Percentiles rank a stretch among this genome's conserved stretches.
Conservation (phyloP, 2,888 invertebrate genomes). For the Dryobotodes eremita region DNA sequence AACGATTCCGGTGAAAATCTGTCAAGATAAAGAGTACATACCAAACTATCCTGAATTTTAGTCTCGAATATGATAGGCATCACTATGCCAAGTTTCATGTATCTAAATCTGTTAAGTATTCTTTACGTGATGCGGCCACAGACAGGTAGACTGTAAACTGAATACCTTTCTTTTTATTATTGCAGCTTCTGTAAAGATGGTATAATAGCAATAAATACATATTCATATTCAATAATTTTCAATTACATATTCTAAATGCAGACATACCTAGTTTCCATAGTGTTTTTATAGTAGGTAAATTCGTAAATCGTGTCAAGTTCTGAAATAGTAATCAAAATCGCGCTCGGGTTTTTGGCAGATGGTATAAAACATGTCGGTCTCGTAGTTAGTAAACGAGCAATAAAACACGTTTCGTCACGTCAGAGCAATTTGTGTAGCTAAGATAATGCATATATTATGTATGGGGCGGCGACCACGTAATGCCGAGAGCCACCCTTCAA, state of each 20-base stretch:
- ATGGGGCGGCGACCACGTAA: slow-evolving; percentile 75
- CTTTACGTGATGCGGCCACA: not conserved
- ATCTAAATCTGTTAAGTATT: not conserved
- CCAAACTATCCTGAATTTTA: not conserved
- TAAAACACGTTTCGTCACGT: slow-evolving; percentile 73
- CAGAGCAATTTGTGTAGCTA: slow-evolving; percentile 73
- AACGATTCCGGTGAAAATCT: not conserved
- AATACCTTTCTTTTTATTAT: not conserved
- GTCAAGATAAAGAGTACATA: no score
- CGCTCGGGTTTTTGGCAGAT: slow-evolving; percentile 41
- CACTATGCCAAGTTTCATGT: not conserved
- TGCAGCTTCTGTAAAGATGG: not conserved
- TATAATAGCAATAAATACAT: not conserved
- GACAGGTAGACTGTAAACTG: not conserved
- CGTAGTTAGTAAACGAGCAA: slow-evolving; percentile 64
- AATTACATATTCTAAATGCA: not conserved
- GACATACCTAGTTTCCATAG: not conserved
- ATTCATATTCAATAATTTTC: not conserved
- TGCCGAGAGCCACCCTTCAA: slow-evolving; percentile 76
- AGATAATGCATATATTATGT: slow-evolving; percentile 79
- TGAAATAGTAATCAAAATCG: slow-evolving; percentile 26
- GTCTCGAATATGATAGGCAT: not conserved
- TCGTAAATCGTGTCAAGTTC: not conserved
- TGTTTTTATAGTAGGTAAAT: not conserved
- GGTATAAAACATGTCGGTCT: slow-evolving; percentile 37